These are phyloP conservation scores for Dynastes grantii DNA, from an alignment of 2,888 invertebrate genomes.

Conservation along the genomic window DNA sequence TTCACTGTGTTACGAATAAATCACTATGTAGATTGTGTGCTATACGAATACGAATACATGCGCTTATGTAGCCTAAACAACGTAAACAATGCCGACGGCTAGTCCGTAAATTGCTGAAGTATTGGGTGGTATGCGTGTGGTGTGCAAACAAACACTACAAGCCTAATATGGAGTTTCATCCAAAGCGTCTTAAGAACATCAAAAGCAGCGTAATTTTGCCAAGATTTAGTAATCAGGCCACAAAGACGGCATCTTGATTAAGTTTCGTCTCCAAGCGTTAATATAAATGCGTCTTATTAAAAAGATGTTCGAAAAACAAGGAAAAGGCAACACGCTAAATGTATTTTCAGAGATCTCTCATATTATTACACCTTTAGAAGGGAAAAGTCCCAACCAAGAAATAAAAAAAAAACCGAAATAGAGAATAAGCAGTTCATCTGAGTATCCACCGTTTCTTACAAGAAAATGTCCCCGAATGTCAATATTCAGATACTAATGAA, in stretches of 20 bases:
- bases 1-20: conserved; percentile 24
- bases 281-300: too few species aligned
- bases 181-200: conserved; percentile 22
- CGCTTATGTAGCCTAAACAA: neutral
- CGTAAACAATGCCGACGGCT: conserved; percentile 13
- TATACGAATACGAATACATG: conserved; percentile 12
- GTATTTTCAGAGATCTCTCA: too few species aligned
- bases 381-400: too few species aligned
- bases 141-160: neutral
- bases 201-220: neutral
- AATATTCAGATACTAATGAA: too few species aligned
- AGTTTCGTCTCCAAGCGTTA: too few species aligned
- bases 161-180: neutral
- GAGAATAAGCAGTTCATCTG: too few species aligned
- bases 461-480: too few species aligned
- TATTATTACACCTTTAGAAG: too few species aligned
- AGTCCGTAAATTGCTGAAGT: conserved; percentile 3
- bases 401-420: too few species aligned
- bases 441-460: too few species aligned
- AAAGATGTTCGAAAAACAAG: too few species aligned
- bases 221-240: neutral
- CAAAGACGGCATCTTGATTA: neutral
- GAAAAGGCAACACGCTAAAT: too few species aligned
- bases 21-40: conserved; percentile 13
- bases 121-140: neutral